Evolutionary conservation across 1,140 invertebrate genomes (phyloP).

Genomic region (Hypothenemus hampei): DNA sequence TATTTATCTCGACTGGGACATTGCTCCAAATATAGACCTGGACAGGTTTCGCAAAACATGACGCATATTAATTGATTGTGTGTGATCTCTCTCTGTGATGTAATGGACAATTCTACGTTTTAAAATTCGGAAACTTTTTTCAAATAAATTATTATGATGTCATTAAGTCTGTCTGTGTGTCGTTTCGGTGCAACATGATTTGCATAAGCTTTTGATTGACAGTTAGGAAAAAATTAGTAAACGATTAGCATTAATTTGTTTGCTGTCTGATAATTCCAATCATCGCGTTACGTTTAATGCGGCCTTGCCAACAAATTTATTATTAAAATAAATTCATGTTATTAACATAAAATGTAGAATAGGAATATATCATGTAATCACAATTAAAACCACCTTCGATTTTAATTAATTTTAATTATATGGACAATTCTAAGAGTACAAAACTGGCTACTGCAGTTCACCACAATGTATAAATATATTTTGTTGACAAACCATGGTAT

Average conservation of each 20-base stretch:
- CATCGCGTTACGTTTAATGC: neutral
- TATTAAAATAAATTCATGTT: conserved; percentile 1
- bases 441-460: too few species aligned
- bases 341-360: conserved; percentile 3
- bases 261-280: neutral
- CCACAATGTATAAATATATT: too few species aligned
- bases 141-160: too few species aligned
- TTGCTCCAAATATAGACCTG: conserved; percentile 14
- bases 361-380: neutral
- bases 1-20: conserved; percentile 3
- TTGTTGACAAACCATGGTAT: too few species aligned
- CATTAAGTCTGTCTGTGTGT: too few species aligned
- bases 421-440: too few species aligned
- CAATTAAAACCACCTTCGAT: conserved; percentile 2
- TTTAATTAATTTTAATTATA: neutral
- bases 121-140: too few species aligned
- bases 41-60: conserved; percentile 10
- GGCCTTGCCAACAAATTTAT: neutral
- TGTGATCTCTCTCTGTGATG: too few species aligned
- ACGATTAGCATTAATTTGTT: neutral
- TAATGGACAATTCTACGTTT: too few species aligned
- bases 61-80: too few species aligned
- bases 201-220: neutral
- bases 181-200: neutral
- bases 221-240: neutral